Evolutionary conservation across 2,797 vertebrate genomes (phyloP).

Genomic region (Rhabdomys pumilio): DNA sequence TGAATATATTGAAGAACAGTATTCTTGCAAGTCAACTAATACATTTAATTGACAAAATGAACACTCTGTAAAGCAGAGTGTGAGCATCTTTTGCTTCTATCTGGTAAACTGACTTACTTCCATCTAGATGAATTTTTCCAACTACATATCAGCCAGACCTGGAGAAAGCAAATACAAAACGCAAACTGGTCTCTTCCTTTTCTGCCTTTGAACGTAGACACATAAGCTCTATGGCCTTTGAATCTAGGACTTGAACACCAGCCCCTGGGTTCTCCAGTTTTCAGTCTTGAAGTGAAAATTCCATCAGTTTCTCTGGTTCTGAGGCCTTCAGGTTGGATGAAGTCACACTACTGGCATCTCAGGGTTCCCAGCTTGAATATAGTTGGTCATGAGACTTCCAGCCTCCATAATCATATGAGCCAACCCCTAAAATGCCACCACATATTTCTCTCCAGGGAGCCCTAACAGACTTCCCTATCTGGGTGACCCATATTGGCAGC

Average conservation of each 20-base stretch:
- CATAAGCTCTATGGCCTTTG: not conserved
- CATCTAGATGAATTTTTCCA: not conserved
- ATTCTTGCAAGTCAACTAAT: constrained; percentile 61
- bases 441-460: not conserved
- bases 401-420: not conserved
- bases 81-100: constrained; percentile 42
- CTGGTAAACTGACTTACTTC: constrained; percentile 23
- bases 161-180: not conserved
- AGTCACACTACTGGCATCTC: not conserved
- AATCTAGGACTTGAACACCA: not conserved
- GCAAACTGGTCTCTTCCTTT: not conserved
- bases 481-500: not conserved
- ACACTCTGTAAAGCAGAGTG: constrained; percentile 35
- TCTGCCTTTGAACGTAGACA: not conserved
- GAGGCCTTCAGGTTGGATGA: not conserved
- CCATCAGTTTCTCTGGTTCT: not conserved
- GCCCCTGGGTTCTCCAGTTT: not conserved
- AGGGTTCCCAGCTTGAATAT: not conserved
- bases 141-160: not conserved
- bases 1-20: constrained; percentile 54
- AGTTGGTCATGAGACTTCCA: no score
- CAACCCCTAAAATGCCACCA: not conserved
- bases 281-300: not conserved
- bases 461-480: not conserved
- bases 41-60: constrained; percentile 69